phyloP scores from a whole-genome alignment of 2,113 vertebrate species.

The Cricetomys ansorgei region DNA sequence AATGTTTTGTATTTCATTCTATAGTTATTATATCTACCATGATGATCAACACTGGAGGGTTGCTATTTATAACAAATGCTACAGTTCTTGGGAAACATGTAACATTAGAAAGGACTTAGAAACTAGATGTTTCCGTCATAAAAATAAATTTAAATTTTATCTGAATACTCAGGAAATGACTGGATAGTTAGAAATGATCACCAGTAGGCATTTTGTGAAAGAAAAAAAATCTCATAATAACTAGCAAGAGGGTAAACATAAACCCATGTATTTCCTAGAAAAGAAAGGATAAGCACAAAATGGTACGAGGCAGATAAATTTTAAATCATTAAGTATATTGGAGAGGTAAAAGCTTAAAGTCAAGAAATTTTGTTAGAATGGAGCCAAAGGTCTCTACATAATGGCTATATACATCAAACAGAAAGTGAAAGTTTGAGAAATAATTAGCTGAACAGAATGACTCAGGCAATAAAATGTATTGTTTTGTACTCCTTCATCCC shows the following conservation, averaged over 20 bases:
- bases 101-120: neutral
- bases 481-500: neutral
- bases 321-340: conserved; percentile 6
- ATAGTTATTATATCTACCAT: neutral
- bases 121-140: neutral
- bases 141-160: conserved; percentile 12
- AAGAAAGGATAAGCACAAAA: neutral
- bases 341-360: conserved; percentile 16
- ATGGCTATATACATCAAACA: neutral
- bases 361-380: neutral
- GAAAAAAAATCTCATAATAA: neutral
- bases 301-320: neutral
- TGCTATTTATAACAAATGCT: conserved; percentile 12
- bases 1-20: neutral
- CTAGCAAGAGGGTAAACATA: neutral
- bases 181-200: neutral
- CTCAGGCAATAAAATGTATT: conserved; percentile 13
- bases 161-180: conserved; percentile 11
- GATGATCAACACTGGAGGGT: neutral
- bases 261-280: conserved; percentile 38
- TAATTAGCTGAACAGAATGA: neutral
- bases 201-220: neutral
- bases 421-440: conserved; percentile 42
- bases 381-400: neutral
- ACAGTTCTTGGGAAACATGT: neutral